phyloP scores from a whole-genome alignment of 2,888 invertebrate species.

The Iselma pallidipennis region DNA sequence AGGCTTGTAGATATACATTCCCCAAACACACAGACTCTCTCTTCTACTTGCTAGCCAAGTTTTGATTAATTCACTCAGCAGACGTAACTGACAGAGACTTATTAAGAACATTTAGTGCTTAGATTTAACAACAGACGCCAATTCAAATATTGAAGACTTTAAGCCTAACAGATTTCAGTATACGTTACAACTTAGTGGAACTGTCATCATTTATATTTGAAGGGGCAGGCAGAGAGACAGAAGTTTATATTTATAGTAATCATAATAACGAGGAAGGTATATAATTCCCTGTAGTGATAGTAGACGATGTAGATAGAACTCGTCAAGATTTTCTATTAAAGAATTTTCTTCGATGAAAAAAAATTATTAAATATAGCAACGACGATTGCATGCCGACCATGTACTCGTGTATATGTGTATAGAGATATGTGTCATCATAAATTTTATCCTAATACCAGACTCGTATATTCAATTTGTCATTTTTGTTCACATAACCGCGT shows the following conservation, averaged over 20 bases:
- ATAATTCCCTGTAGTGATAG: too few species aligned
- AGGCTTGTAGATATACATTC: too few species aligned
- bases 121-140: conserved; percentile 26
- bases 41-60: background rate
- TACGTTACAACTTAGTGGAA: conserved; percentile 11
- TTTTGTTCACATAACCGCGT: conserved; percentile 19
- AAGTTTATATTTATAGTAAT: background rate
- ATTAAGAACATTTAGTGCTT: conserved; percentile 32
- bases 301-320: too few species aligned
- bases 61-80: conserved; percentile 30
- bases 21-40: too few species aligned
- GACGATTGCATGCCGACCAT: background rate
- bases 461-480: conserved; percentile 19
- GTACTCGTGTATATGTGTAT: conserved; percentile 2
- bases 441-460: background rate
- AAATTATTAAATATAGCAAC: background rate
- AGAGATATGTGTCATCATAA: conserved; percentile 11
- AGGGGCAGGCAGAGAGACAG: background rate
- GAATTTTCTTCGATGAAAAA: background rate
- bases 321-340: background rate
- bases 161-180: conserved; percentile 1
- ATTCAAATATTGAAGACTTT: conserved; percentile 22
- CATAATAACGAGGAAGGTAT: too few species aligned
- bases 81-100: conserved; percentile 30
- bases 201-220: conserved; percentile 9